Evolutionary conservation across 2,797 vertebrate genomes (phyloP).

Genomic region (Hydrolagus colliei): DNA sequence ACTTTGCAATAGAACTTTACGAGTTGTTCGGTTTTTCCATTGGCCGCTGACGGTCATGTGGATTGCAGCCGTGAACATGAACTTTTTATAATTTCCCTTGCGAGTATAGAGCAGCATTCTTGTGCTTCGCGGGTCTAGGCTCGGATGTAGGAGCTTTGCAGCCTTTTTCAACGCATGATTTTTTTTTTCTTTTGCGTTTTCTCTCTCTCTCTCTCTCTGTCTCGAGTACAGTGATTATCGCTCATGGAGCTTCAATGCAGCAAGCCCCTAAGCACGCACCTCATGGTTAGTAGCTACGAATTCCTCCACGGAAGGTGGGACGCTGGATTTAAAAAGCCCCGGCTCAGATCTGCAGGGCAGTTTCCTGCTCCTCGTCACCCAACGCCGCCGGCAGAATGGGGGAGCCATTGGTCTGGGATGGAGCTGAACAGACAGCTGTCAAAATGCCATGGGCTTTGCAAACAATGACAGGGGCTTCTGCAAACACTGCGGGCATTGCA

Average conservation of each 20-base stretch:
- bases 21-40: conserved; percentile 78
- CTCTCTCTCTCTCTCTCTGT: conserved; percentile 49
- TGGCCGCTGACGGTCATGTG: conserved; percentile 85
- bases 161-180: conserved; percentile 22
- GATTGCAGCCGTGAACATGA: conserved; percentile 87
- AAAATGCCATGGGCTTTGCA: conserved; percentile 45
- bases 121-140: conserved; percentile 70
- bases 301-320: conserved; percentile 57
- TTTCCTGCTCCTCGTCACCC: conserved; percentile 67
- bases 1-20: conserved; percentile 96
- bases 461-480: not conserved
- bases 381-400: conserved; percentile 41
- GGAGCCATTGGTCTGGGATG: conserved; percentile 59
- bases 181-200: conserved; percentile 52
- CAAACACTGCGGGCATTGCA: not conserved
- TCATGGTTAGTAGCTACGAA: conserved; percentile 49
- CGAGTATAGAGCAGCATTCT: conserved; percentile 88
- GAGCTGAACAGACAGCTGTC: conserved; percentile 72
- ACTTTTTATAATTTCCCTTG: conserved; percentile 98
- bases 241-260: conserved; percentile 46
- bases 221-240: conserved; percentile 58
- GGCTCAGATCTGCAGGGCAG: conserved; percentile 64
- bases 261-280: conserved; percentile 45
- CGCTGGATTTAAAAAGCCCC: conserved; percentile 54
- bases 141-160: conserved; percentile 47